Conservation (phyloP, 2,113 vertebrate species). For the Pseudopipra pipra region DNA sequence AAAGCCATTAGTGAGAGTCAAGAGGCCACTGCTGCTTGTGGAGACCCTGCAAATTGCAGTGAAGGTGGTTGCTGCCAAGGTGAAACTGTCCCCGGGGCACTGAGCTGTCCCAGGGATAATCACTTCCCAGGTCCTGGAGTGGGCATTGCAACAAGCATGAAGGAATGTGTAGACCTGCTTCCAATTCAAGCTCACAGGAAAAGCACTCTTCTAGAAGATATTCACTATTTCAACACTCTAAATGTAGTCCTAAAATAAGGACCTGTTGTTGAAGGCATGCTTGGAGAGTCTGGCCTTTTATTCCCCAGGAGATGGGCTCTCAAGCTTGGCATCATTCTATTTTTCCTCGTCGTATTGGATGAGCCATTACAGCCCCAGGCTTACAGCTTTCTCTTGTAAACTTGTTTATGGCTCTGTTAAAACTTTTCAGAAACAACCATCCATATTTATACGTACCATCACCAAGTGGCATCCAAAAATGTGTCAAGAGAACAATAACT, state of each 20-base stretch:
- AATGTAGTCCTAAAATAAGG: background rate
- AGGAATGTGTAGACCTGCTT: background rate
- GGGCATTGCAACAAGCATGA: background rate
- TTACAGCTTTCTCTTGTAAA: background rate
- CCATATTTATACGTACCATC: background rate
- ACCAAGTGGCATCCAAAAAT: background rate
- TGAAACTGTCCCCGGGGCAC: background rate
- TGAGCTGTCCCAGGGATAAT: background rate
- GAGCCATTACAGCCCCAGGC: background rate
- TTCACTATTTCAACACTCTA: background rate
- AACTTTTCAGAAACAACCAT: background rate
- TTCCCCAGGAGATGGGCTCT: background rate
- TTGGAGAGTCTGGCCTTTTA: background rate
- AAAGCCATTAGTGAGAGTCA: background rate
- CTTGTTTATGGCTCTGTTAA: background rate
- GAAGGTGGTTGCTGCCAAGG: background rate
- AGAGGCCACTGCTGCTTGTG: background rate
- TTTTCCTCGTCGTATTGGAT: background rate
- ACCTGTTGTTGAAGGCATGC: background rate
- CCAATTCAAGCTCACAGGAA: background rate
- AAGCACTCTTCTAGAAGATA: background rate
- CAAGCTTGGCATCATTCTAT: background rate
- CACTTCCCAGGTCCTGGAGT: accelerated
- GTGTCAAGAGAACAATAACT: background rate
- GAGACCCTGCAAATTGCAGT: background rate